These are phyloP conservation scores for Pluvianellus socialis DNA, from an alignment of 2,113 vertebrate species.

Conservation along the genomic window DNA sequence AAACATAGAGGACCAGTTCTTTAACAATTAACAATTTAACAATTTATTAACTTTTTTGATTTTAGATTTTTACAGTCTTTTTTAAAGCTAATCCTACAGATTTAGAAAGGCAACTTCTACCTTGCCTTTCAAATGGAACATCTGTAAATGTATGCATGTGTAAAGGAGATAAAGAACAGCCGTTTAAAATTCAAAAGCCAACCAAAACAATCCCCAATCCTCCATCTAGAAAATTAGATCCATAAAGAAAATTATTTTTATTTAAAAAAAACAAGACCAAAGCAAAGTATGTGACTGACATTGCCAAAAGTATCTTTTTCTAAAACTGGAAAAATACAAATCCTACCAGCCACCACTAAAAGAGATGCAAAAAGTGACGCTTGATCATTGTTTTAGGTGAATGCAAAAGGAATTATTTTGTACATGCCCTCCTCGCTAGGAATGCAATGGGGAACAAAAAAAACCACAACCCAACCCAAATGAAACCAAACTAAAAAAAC, in stretches of 20 bases:
- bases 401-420: background rate
- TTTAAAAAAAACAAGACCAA: background rate
- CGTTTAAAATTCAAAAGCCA: background rate
- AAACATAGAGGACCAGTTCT: background rate
- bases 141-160: accelerated
- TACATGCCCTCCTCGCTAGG: background rate
- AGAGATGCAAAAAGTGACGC: background rate
- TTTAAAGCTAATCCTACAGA: background rate
- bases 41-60: background rate
- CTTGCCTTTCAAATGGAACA: background rate
- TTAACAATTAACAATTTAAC: background rate
- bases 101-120: background rate
- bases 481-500: background rate
- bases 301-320: background rate
- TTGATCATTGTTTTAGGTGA: background rate
- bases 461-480: background rate
- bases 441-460: background rate
- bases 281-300: background rate
- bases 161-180: background rate
- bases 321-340: background rate
- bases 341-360: background rate
- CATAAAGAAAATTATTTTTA: background rate
- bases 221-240: background rate
- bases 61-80: background rate
- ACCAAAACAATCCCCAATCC: background rate